These are phyloP conservation scores for Drosophila neutralis DNA, from an alignment of 2,888 invertebrate genomes.

Conservation along the genomic window DNA sequence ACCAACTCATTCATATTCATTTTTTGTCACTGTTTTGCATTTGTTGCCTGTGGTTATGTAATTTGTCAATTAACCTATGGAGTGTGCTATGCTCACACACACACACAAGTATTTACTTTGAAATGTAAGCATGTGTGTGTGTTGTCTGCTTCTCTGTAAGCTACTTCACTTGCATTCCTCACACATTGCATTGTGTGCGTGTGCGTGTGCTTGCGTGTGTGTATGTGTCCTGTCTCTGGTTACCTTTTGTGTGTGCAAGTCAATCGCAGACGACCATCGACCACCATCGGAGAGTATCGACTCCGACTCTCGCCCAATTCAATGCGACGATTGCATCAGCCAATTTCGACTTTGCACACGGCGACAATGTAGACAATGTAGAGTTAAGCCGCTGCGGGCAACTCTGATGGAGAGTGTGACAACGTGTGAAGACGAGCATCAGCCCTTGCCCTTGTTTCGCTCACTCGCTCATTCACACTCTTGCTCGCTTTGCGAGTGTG, in stretches of 20 bases:
- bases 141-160: slow-evolving; percentile 32
- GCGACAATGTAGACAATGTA: slow-evolving; percentile 26
- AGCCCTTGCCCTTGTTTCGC: slow-evolving; percentile 50
- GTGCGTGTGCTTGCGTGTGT: slow-evolving; percentile 19
- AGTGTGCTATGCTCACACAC: slow-evolving; percentile 37
- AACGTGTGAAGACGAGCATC: slow-evolving; percentile 43
- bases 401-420: background rate
- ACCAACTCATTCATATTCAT: slow-evolving; percentile 41
- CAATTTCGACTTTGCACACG: slow-evolving; percentile 53
- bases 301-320: slow-evolving; percentile 66
- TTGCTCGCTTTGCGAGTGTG: slow-evolving; percentile 2
- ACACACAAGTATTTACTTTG: background rate
- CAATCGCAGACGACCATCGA: slow-evolving; percentile 36
- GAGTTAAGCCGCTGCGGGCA: background rate
- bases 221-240: slow-evolving; percentile 29
- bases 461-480: slow-evolving; percentile 7
- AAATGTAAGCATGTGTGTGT: slow-evolving; percentile 6
- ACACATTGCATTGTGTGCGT: slow-evolving; percentile 21
- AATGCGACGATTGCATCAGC: slow-evolving; percentile 70
- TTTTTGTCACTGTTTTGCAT: background rate
- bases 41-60: slow-evolving; percentile 24
- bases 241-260: slow-evolving; percentile 66
- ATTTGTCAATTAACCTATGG: slow-evolving; percentile 55
- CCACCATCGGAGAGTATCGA: slow-evolving; percentile 53
- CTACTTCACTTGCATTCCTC: slow-evolving; percentile 62